Base-by-base conservation (phyloP, 2,888 invertebrate species). In the Lissonota sp. region DNA sequence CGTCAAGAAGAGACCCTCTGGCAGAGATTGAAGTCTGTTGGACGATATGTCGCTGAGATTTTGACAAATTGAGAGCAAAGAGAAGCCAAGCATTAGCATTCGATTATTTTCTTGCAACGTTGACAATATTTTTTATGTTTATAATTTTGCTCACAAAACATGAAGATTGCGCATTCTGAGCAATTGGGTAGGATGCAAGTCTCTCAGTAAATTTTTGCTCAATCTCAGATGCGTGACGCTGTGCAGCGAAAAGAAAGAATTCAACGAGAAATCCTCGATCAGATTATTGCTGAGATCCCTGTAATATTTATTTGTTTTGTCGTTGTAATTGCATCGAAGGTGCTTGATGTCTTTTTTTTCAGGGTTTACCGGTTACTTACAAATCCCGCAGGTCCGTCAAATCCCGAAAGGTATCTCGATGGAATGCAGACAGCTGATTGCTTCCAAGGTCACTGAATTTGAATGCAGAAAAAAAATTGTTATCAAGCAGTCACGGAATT, bases 361-460 rank as follows among this genome's bases (percentile, higher is more conserved):
- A n/a, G 1, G 49, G 49, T 49, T 49, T 26, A 26, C 26, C n/a
- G 49, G 46, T 5, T 64, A 92, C 93, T 93, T 87, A 94, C 94
- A 94, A 86, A 77, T 93, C 93, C 51, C 87, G 93, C 4, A 97
- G 92, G 37, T 95, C 94, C 4, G 94, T 93, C 93, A 97, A 93
- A 6, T 95, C 95, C 84, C 94, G 94, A 88, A 97, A 96, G 0
- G 95, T 94, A 80, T 95, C 95, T 88, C 95, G 95, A 90, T 96
- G 95, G 64, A 96, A 90, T 0, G 96, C 95, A 10, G 94, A 94
- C 72, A 96, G 90, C 84, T 94, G 94, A 90, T 97, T 97, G 4
- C 95, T 94, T 14, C 96, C 96, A 79, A 96, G 92, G 88, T 96
- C 96, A 74, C 97, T 97, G 26, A n/a, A 8, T 49, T 7, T 44